Conservation (phyloP, 64 coral and sea anemone species). For the Stichodactyla helianthus region DNA sequence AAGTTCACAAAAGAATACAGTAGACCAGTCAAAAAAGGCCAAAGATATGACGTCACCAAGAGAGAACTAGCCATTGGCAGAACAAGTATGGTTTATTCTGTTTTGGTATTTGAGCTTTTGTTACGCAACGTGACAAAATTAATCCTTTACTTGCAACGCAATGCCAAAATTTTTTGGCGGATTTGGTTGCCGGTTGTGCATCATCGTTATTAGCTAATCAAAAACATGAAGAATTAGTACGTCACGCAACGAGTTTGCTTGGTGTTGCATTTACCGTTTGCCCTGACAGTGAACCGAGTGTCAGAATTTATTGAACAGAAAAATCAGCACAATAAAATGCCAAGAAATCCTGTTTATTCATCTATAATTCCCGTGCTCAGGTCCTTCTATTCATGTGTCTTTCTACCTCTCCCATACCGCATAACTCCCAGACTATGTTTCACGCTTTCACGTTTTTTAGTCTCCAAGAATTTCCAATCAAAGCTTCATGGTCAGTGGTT, state of each 20-base stretch:
- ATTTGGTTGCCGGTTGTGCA: no score
- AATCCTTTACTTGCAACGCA: no score
- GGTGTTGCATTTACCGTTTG: background rate
- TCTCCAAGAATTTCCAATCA: constrained; percentile 71
- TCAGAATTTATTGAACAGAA: background rate
- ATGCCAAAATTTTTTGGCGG: no score
- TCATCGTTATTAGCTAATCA: background rate
- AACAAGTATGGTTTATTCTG: constrained; percentile 57
- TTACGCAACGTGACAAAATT: no score
- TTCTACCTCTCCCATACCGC: background rate
- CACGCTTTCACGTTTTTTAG: constrained; percentile 12
- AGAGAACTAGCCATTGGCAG: constrained; percentile 83
- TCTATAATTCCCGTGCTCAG: no score
- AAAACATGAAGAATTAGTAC: background rate
- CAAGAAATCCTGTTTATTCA: background rate
- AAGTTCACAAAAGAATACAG: constrained; percentile 49
- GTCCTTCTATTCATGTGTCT: no score
- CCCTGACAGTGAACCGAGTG: no score
- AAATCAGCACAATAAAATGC: no score
- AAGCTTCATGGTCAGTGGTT: constrained; percentile 54
- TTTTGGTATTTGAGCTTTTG: no score
- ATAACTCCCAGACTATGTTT: background rate
- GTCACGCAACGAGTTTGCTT: background rate
- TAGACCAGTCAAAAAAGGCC: constrained; percentile 76
- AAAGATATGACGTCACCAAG: constrained; percentile 84